phyloP scores from a whole-genome alignment of 2,113 vertebrate species.

The Mixornis gularis region DNA sequence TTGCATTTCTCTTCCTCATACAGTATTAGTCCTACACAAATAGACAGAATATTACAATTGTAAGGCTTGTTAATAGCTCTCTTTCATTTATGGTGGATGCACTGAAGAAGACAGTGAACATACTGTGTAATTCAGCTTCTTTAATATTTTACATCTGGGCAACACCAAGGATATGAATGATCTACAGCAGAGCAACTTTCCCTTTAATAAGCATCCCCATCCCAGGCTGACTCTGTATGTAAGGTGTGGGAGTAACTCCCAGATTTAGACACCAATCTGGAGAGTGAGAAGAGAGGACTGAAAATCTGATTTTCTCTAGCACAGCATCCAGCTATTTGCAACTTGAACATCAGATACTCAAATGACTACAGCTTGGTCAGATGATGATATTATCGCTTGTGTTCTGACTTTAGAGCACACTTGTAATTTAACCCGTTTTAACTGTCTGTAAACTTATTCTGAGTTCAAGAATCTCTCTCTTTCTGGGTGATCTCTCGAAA shows the following conservation, averaged over 20 bases:
- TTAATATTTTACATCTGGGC: neutral
- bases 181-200: slow-evolving; percentile 6
- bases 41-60: neutral
- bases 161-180: neutral
- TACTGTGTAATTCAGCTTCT: neutral
- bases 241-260: slow-evolving; percentile 57
- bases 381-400: neutral
- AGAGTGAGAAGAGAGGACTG: slow-evolving; percentile 38
- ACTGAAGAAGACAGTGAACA: neutral
- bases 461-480: neutral
- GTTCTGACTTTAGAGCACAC: neutral
- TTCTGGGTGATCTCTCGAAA: neutral
- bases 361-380: slow-evolving; percentile 18
- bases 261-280: slow-evolving; percentile 60
- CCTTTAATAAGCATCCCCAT: slow-evolving; percentile 50
- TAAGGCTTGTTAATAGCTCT: neutral
- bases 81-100: neutral
- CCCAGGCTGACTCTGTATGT: slow-evolving; percentile 14
- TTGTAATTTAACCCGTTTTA: neutral
- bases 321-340: slow-evolving; percentile 20
- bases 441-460: neutral
- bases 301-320: slow-evolving; percentile 46
- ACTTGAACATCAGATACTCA: neutral
- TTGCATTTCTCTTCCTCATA: neutral
- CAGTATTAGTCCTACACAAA: neutral